phyloP scores from a whole-genome alignment of 2,888 invertebrate genomes.

The Priocnemis perturbator region DNA sequence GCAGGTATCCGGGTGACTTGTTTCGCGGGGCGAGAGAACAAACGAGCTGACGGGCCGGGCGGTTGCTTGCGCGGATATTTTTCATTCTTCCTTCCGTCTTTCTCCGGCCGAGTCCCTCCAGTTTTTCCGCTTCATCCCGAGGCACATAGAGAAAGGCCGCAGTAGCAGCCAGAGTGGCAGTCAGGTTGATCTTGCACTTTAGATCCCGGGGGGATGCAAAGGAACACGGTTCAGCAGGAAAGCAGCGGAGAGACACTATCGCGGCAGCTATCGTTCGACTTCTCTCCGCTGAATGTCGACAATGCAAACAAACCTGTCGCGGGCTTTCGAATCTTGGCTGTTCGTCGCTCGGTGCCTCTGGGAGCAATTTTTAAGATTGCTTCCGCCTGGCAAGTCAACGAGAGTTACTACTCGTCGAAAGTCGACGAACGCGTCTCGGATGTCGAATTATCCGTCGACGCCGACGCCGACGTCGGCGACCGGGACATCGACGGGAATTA shows the following conservation, averaged over 20 bases:
- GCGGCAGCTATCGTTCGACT: slow-evolving; percentile 36
- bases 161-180: slow-evolving; percentile 44
- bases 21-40: slow-evolving; percentile 29
- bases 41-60: slow-evolving; percentile 15
- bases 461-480: too few relatives aligned
- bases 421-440: too few relatives aligned
- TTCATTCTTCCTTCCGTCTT: slow-evolving; percentile 40
- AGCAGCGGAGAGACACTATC: slow-evolving; percentile 33
- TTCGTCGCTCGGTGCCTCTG: slow-evolving; percentile 39
- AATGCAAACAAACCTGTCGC: slow-evolving; percentile 46
- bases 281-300: slow-evolving; percentile 44
- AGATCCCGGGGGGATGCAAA: slow-evolving; percentile 54
- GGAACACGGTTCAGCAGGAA: slow-evolving; percentile 51
- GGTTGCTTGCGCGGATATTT: slow-evolving; percentile 44
- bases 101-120: slow-evolving; percentile 29
- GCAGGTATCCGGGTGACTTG: slow-evolving; percentile 40
- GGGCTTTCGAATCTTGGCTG: slow-evolving; percentile 44
- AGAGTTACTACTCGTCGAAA: slow-evolving; percentile 18
- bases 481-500: too few relatives aligned
- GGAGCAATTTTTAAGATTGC: slow-evolving; percentile 69
- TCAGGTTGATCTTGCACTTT: slow-evolving; percentile 54
- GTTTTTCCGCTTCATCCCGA: slow-evolving; percentile 37
- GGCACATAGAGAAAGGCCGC: slow-evolving; percentile 31
- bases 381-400: slow-evolving; percentile 45
- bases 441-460: too few relatives aligned